A percentile compares a stretch with the other conserved stretches of the same genome.
These are phyloP conservation scores for Autographa gamma DNA, from an alignment of 2,888 invertebrate species.

Conservation along the genomic window DNA sequence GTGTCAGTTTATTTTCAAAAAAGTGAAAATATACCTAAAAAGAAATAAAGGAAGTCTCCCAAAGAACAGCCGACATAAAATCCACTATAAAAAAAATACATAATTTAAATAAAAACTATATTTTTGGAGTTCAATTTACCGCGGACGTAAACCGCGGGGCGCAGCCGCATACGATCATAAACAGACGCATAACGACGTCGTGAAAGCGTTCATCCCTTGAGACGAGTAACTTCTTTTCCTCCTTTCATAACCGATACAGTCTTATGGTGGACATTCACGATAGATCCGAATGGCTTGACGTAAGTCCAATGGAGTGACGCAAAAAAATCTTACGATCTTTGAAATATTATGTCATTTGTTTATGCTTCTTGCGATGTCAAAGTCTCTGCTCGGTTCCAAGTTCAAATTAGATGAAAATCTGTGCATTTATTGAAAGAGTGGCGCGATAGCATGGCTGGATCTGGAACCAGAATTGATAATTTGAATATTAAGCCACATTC, in stretches of 20 bases:
- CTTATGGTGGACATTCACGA: too few species aligned
- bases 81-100: not conserved
- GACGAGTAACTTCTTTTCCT: slow-evolving; percentile 7
- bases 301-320: not conserved
- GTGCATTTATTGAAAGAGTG: too few species aligned
- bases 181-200: slow-evolving; percentile 5
- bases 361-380: too few species aligned
- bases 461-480: too few species aligned
- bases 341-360: too few species aligned
- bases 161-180: slow-evolving; percentile 8
- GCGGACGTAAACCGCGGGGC: not conserved
- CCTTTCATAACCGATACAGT: slow-evolving; percentile 9
- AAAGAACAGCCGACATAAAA: not conserved
- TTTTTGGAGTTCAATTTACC: slow-evolving; percentile 6
- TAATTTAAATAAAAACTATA: slow-evolving; percentile 10
- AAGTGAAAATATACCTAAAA: not conserved
- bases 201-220: slow-evolving; percentile 11
- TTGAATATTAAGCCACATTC: too few species aligned
- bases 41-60: not conserved
- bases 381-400: too few species aligned
- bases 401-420: too few species aligned
- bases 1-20: too few species aligned
- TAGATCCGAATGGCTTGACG: not conserved
- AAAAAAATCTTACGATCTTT: not conserved
- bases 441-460: too few species aligned